Evolutionary conservation across 1,140 invertebrate genomes (phyloP), one percentile per base, ranked within the genome.

Genomic region (Gerris buenoi): DNA sequence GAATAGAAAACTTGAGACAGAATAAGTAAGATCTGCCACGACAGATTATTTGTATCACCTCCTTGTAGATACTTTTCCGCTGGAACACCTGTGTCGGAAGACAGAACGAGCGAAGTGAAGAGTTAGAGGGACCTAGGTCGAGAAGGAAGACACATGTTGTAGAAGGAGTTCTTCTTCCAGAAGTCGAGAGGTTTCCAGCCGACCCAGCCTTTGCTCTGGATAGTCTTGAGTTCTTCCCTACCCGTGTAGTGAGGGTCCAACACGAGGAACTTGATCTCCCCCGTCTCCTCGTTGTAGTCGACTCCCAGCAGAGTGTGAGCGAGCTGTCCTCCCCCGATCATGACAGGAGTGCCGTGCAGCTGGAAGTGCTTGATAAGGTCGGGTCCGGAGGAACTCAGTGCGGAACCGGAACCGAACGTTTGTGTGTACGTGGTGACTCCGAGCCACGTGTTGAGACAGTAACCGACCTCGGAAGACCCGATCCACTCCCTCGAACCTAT

Each of bases 221-320:
- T 85, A 0, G 80, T 81, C 27, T 78, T 76, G 62, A 93, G 75
- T 70, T 92, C 83, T 75, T 93, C 90, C 2, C 77, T 72, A 0
- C 95, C 96, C 0, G 90, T 95, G 75, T 97, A 99, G 81, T 99
- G 97, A 0, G 97, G 97, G 84, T 99, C 97, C 5, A 99, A 79
- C 70, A 99, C 93, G 0, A 99, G 77, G 80, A 95, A 99, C 72
- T 88, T 87, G 0, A 89, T 81, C 68, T 93, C 87, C 28, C 83
- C 85, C 18, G 85, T 88, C 28, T 82, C 76, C 66, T 87, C 81
- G 75, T 95, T 89, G 73, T 89, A 94, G 75, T 91, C 88, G 1
- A 99, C 85, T 2, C 97, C 97, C 67, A 99, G 79, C 68, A 99
- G 98, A 33, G 97, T 99, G 75, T 99, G 96, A 23, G 97, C 97